Conservation (phyloP, 2,888 invertebrate species). For the Dryobota labecula region DNA sequence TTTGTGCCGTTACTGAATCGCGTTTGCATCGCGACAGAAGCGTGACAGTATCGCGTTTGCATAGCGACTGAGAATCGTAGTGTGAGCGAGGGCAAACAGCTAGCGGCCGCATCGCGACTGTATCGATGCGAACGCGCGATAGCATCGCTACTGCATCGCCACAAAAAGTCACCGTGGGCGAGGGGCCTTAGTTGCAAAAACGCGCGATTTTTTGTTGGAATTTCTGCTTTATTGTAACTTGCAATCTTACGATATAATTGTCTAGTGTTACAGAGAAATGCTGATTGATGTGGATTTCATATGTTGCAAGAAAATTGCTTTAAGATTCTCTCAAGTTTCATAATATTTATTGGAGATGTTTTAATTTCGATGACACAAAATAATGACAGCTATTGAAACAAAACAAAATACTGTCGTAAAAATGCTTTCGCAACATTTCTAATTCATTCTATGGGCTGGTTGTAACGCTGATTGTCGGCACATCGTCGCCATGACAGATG, state of each 20-base stretch:
- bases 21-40: too few species aligned
- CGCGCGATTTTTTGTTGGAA: constrained; percentile 36
- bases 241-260: constrained; percentile 45
- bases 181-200: constrained; percentile 53
- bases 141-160: too few species aligned
- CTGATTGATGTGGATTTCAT: constrained; percentile 36
- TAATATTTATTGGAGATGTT: neutral
- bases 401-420: constrained; percentile 18
- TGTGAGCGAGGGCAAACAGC: too few species aligned
- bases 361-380: neutral
- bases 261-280: constrained; percentile 33
- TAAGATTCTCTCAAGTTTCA: neutral
- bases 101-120: too few species aligned
- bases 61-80: too few species aligned
- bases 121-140: too few species aligned
- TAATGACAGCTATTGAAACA: neutral
- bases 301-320: constrained; percentile 8
- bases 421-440: neutral
- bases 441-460: constrained; percentile 32
- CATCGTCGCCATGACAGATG: constrained; percentile 57
- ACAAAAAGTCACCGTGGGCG: too few species aligned
- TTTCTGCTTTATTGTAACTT: constrained; percentile 44
- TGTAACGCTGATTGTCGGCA: constrained; percentile 44
- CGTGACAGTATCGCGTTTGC: too few species aligned
- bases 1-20: too few species aligned